Evolutionary conservation across 23 tunicate genomes (phyloP).

Genomic region (Aplidium turbinatum): DNA sequence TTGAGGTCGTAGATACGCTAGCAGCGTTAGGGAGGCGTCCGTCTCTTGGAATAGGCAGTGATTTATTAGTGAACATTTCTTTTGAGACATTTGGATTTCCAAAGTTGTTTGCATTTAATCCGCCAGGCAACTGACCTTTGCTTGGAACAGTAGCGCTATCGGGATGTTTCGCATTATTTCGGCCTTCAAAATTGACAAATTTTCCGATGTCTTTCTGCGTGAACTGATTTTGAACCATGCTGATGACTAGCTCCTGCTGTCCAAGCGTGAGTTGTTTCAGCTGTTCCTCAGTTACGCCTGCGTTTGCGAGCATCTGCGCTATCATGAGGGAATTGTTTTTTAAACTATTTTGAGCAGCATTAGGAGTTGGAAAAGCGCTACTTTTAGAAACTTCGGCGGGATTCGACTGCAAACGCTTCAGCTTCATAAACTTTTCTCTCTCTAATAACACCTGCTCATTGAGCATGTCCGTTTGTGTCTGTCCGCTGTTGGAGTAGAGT

Average conservation of each 20-base stretch:
- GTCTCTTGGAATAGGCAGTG: slow-evolving; percentile 4
- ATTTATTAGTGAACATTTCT: neutral
- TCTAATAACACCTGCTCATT: slow-evolving; percentile 17
- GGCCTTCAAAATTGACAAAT: slow-evolving; percentile 18
- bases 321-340: slow-evolving; percentile 32
- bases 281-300: slow-evolving; percentile 78
- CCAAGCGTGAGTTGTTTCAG: slow-evolving; percentile 68
- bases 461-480: neutral
- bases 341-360: slow-evolving; percentile 11
- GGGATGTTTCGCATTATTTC: slow-evolving; percentile 14
- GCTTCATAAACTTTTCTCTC: slow-evolving; percentile 28
- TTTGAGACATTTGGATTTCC: slow-evolving; percentile 1
- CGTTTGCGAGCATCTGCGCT: slow-evolving; percentile 67
- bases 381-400: slow-evolving; percentile 4
- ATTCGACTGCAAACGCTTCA: slow-evolving; percentile 31
- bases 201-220: slow-evolving; percentile 50
- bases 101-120: neutral
- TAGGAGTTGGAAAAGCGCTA: neutral
- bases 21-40: neutral
- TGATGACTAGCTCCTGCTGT: slow-evolving; percentile 70
- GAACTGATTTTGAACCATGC: slow-evolving; percentile 67
- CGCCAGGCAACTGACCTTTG: neutral
- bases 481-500: neutral
- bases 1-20: neutral
- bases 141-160: neutral